These are phyloP conservation scores for Passer domesticus DNA, from an alignment of 2,113 vertebrate species.

Conservation along the genomic window DNA sequence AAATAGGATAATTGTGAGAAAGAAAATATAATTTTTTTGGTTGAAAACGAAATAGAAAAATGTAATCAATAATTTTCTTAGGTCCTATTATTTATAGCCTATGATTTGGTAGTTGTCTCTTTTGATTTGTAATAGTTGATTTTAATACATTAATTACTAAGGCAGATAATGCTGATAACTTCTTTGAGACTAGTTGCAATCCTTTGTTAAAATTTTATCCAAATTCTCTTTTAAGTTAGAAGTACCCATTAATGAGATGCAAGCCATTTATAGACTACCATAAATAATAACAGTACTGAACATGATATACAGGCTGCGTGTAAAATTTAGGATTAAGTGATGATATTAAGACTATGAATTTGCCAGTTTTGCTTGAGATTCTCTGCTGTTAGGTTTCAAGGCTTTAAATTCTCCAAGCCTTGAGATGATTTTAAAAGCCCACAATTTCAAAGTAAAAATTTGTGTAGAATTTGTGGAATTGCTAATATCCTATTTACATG, in stretches of 20 bases:
- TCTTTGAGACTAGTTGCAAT: background rate
- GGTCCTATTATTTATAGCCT: background rate
- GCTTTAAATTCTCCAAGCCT: background rate
- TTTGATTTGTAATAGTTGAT: background rate
- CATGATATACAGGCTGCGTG: background rate
- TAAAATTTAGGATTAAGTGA: background rate
- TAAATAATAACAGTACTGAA: constrained; percentile 23
- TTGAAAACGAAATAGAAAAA: background rate
- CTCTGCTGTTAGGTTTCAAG: background rate
- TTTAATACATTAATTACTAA: background rate
- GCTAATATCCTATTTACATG: background rate
- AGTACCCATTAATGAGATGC: background rate
- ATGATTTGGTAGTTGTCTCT: background rate
- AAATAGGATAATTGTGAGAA: background rate
- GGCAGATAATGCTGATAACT: background rate
- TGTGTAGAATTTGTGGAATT: background rate
- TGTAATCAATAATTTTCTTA: background rate
- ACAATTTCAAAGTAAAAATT: constrained; percentile 6
- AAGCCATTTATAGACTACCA: background rate
- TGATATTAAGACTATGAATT: background rate
- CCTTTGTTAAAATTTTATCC: background rate
- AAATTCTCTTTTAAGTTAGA: background rate
- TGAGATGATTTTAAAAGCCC: background rate
- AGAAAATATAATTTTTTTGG: background rate
- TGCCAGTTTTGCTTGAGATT: background rate